Evolutionary conservation across 1,140 invertebrate genomes (phyloP).

Genomic region (Zaprionus taronus): DNA sequence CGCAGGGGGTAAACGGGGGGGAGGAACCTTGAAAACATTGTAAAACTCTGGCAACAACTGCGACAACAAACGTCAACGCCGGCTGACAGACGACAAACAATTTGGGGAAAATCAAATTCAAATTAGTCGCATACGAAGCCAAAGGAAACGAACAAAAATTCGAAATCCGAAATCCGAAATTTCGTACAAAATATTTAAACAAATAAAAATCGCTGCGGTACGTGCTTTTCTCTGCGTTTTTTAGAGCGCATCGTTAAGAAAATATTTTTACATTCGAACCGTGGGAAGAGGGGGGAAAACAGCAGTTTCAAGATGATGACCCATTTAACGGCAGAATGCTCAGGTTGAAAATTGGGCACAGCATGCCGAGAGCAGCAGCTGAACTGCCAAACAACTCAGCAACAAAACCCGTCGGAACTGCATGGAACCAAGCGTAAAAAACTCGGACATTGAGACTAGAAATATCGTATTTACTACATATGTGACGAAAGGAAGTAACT

Average conservation of each 20-base stretch:
- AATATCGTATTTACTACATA: too few species aligned
- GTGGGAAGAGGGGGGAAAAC: not conserved
- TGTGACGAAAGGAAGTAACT: not conserved
- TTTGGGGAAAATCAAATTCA: slow-evolving; percentile 50
- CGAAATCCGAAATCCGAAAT: slow-evolving; percentile 48
- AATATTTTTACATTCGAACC: slow-evolving; percentile 71
- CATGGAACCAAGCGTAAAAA: slow-evolving; percentile 55
- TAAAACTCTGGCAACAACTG: slow-evolving; percentile 71
- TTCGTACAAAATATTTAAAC: slow-evolving; percentile 75
- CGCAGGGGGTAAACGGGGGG: not conserved
- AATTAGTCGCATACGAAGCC: slow-evolving; percentile 33
- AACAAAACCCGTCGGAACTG: slow-evolving; percentile 27
- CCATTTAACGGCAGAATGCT: slow-evolving; percentile 63
- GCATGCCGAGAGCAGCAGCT: slow-evolving; percentile 5
- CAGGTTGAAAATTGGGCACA: slow-evolving; percentile 65
- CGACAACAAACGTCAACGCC: slow-evolving; percentile 68
- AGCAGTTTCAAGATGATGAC: slow-evolving; percentile 43
- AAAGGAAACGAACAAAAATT: slow-evolving; percentile 29
- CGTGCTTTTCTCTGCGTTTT: slow-evolving; percentile 79
- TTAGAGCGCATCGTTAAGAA: slow-evolving; percentile 76
- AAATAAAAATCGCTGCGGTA: slow-evolving; percentile 77
- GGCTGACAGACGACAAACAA: slow-evolving; percentile 66
- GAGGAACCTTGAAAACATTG: slow-evolving; percentile 73
- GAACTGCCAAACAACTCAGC: not conserved
- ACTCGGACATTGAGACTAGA: slow-evolving; percentile 20